Evolutionary conservation across 1,140 invertebrate genomes (phyloP).

Genomic region (Polypedilum pembai): DNA sequence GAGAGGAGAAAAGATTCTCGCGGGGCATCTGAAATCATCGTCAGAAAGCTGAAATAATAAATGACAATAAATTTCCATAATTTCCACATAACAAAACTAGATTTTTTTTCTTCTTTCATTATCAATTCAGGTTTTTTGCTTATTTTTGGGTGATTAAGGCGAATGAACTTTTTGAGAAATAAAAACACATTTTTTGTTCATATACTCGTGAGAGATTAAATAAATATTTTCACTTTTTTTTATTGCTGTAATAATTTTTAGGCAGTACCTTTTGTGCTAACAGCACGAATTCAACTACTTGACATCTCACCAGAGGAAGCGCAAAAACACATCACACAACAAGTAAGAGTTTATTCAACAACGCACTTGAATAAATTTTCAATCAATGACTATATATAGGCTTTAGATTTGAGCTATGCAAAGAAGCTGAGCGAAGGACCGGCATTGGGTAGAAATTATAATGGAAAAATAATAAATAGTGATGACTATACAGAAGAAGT

Average conservation of each 20-base stretch:
- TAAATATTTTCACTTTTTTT: no score
- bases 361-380: slow-evolving; percentile 32
- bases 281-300: slow-evolving; percentile 32
- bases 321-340: slow-evolving; percentile 47
- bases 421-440: slow-evolving; percentile 47
- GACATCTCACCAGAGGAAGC: slow-evolving; percentile 56
- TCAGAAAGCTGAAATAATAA: no score
- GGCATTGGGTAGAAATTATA: slow-evolving; percentile 45
- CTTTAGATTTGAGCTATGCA: slow-evolving; percentile 45
- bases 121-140: no score
- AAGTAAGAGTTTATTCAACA: not conserved
- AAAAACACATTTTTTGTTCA: no score
- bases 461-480: slow-evolving; percentile 52
- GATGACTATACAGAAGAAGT: slow-evolving; percentile 59
- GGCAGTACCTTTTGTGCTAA: not conserved
- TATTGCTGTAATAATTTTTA: not conserved
- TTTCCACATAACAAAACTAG: no score
- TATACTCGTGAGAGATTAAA: no score
- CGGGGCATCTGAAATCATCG: no score
- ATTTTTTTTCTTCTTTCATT: no score
- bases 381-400: slow-evolving; percentile 32
- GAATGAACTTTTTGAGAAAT: no score
- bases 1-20: no score
- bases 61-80: no score
- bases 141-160: no score